Conservation (phyloP, 2,888 invertebrate species). For the Phlogophora meticulosa region DNA sequence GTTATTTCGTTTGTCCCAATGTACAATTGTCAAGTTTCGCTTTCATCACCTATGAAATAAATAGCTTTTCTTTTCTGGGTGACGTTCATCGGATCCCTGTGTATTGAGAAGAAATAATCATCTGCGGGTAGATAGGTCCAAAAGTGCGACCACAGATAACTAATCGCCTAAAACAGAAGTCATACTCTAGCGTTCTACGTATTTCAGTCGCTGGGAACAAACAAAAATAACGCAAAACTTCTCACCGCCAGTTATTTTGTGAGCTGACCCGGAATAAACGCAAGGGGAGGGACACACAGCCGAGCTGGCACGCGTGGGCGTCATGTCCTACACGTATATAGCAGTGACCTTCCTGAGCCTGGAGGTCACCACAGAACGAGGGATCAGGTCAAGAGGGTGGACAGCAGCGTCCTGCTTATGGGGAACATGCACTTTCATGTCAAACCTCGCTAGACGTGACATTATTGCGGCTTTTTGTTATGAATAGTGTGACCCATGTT, state of each 20-base stretch:
- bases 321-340: not conserved
- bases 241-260: not conserved
- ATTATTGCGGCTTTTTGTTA: not conserved
- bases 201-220: not conserved
- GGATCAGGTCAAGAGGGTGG: not conserved
- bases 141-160: not conserved
- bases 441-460: too few species aligned
- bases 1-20: not conserved
- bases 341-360: not conserved
- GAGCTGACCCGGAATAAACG: constrained; percentile 3
- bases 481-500: too few species aligned
- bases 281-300: not conserved
- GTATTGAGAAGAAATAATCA: too few species aligned
- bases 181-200: too few species aligned
- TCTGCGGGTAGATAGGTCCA: too few species aligned
- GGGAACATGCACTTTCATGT: not conserved
- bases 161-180: not conserved
- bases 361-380: not conserved
- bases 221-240: constrained; percentile 11
- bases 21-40: not conserved
- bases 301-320: not conserved
- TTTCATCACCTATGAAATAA: too few species aligned
- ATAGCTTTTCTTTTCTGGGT: too few species aligned
- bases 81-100: too few species aligned
- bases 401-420: not conserved